Evolutionary conservation across 2,888 invertebrate genomes (phyloP).

Genomic region (Silvanus unidentatus): DNA sequence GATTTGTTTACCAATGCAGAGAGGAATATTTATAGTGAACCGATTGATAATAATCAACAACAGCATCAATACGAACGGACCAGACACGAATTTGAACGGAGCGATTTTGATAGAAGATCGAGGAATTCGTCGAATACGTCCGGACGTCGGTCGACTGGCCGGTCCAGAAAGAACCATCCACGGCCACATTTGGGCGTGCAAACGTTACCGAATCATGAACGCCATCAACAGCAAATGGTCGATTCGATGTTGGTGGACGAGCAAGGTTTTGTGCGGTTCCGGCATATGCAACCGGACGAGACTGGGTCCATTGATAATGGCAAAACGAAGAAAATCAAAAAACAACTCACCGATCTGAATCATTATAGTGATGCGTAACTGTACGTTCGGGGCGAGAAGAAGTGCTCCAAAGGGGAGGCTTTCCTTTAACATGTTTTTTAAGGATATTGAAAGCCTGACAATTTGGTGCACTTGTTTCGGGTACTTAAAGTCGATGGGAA

Average conservation of each 20-base stretch:
- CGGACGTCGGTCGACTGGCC: constrained; percentile 41
- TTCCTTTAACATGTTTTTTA: constrained; percentile 23
- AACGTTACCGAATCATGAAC: constrained; percentile 53
- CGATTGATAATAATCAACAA: constrained; percentile 36
- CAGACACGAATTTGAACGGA: constrained; percentile 56
- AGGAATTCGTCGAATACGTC: constrained; percentile 43
- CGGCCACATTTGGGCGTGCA: constrained; percentile 51
- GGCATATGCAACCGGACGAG: constrained; percentile 51
- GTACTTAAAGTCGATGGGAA: background rate
- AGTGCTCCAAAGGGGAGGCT: constrained; percentile 31
- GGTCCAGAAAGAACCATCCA: constrained; percentile 46
- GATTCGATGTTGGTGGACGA: constrained; percentile 83
- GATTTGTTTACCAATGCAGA: constrained; percentile 43
- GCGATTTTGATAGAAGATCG: constrained; percentile 48
- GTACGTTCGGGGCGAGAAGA: constrained; percentile 30
- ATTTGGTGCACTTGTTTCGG: background rate
- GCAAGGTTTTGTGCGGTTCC: constrained; percentile 81
- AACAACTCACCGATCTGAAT: constrained; percentile 35
- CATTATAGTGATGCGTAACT: constrained; percentile 44
- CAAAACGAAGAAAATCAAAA: constrained; percentile 36
- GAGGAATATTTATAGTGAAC: constrained; percentile 48
- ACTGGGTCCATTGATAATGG: constrained; percentile 15
- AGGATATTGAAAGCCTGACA: no score
- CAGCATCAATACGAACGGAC: constrained; percentile 42
- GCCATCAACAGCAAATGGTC: constrained; percentile 46